Base-by-base conservation (phyloP, 2,888 invertebrate genomes). In the Rotaria magnacalcarata region DNA sequence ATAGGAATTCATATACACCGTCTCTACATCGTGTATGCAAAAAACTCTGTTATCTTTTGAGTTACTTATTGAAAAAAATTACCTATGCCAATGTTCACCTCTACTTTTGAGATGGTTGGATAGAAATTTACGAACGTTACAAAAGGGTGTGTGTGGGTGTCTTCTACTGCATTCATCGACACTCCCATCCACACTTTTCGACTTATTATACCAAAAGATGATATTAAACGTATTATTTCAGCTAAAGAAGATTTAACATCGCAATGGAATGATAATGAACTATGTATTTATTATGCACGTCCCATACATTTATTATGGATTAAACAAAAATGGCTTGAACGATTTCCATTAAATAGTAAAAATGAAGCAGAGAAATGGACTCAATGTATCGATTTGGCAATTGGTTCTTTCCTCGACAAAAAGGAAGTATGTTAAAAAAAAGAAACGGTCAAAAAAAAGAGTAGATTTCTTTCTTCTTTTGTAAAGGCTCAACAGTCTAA, bases 291-390 rank as follows among this genome's bases (percentile, higher is more conserved):
- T 67, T 27, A 67, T 34, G 14, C 34, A 34, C 27, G 34, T 67
- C 67, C 67, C 16, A 34, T 67, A 24, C 34, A 67, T 34, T 34
- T 67, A 67, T 34, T 67, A 67, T 67, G 67, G 34, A 67, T 67
- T 19, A 67, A 67, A 67, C 67, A 67, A 67, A 67, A 67, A 67
- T 67, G 67, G 67, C 27, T 67, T 34, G 19, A 67, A 67, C 67
- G 67, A 34, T 67, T 16, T 67, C 67, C 67, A 34, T 34, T 14
- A 41, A 27, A 67, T 34, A 27, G 6, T 7, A 67, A 34, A 11
- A 34, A 27, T 27, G 67, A 67, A 67, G 4, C 34, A 67, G 16
- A 67, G 34, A 27, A 34, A 67, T 67, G 67, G 34, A 34, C 14
- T 5, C 67, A 67, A 34, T 67, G 34, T 67, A 67, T 67, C 1